Base-by-base conservation (phyloP, 2,888 invertebrate species). In the Megaustenia siamemsis region DNA sequence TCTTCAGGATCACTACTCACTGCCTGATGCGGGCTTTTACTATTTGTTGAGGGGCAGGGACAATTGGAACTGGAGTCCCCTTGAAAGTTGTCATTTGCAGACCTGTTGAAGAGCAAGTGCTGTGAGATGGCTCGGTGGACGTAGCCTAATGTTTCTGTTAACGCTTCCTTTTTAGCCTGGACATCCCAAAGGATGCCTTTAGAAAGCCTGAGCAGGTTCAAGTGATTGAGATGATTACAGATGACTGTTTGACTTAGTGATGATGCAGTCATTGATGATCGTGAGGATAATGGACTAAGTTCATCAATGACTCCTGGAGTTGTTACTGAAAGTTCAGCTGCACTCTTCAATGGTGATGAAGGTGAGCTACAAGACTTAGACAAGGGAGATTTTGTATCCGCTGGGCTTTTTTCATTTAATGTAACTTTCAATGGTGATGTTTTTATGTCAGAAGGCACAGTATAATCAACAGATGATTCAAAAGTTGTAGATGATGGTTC, bases 121-220 rank as follows among this genome's bases (percentile, higher is more conserved):
- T 91, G 91, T 6, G 92, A 92, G 76, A 92, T 92, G 49, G 91
- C 91, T 35, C 90, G 90, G 79, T 92, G 91, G 56, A 92, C 91
- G 84, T 92, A 90, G 35, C 92, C 92, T 35, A 92, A 86, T 0
- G 91, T 92, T 85, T 92, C 91, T 32, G 90, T 92, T 40, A 92
- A 86, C 10, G 91, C 90, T 86, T 89, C 90, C 18, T 90, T 85
- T 73, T 92, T 92, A 71, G 91, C 92, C 83, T 92, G 92, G 4
- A 91, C 86, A 73, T 92, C 92, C 92, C 92, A 92, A 15, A 92
- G 84, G 32, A 92, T 84, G 32, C 91, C 91, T 45, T 90, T 89
- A 2, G 92, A 89, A 53, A 92, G 86, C 40, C 89, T 88, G 53
- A 88, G 86, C 71, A 92, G 68, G 38, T 45, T 84, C 18, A 21